Base-by-base conservation (phyloP, 2,113 vertebrate genomes). In the Ascaphus truei region DNA sequence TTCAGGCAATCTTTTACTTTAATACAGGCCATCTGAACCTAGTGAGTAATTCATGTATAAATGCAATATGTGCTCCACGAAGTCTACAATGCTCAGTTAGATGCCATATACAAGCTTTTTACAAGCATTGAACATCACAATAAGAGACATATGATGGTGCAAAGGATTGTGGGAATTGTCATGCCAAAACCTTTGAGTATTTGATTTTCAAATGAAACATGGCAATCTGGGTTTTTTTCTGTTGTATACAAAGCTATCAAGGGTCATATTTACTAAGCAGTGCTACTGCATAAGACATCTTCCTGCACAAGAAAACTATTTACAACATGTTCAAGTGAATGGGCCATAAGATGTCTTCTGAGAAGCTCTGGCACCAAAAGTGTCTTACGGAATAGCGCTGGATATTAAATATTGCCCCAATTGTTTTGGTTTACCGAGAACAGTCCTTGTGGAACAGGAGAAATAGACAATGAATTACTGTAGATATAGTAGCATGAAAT, bases 11-110 rank as follows among this genome's bases (percentile, higher is more conserved):
- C 22, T 55, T 55, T 13, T 3, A 13, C 25, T 57, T 33, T 68
- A 68, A 58, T 47, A 22, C 20, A 68, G 39, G 52, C 39, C 65
- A 68, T 68, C 20, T 68, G 65, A 68, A 26, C 39, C 7, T 29
- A 36, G 64, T 34, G 39, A 30, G 27, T 9, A 29, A 31, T 30
- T 66, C 26, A 30, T 45, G 23, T 47, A 47, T 16, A 30, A 18
- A 45, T 36, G 39, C 39, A 68, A 12, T 30, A 10, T 67, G 51
- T 25, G 27, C 27, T 57, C 36, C 29, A 25, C 26, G 29, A 57
- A 34, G 39, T 68, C 34, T 58, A 25, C 23, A 57, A 13, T 47
- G 57, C 27, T 7, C n/a, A 25, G 39, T 25, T 47, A 36, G 31
- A n/a, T 34, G 52, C 64, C 64, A 68, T 29, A 47, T 34, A 25